Base-by-base conservation (phyloP, 1,140 invertebrate species). In the Diploscapter pachys region DNA sequence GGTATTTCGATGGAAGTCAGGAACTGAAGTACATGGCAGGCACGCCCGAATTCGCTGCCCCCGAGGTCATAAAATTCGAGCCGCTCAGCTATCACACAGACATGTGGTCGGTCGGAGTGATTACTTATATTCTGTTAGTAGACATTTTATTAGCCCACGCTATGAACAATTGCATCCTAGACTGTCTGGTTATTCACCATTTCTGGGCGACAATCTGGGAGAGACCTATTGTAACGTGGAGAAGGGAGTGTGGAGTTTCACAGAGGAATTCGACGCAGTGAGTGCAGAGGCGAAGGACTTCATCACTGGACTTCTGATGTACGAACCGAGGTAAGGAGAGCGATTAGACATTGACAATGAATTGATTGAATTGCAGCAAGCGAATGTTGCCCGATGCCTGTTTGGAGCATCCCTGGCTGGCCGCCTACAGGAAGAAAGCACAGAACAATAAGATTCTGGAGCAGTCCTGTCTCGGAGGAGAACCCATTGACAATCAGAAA, bases 181-280 rank as follows among this genome's bases (percentile, higher is more conserved):
- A 11, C 63, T 76, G 3, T 76, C 75, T 13, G 75, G 75, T 52
- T 76, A 76, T 59, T 76, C 75, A n/a, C 89, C 89, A 49, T 90
- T 90, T 81, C 83, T 89, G n/a, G 89, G 89, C 48, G 88, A 90
- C 72, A 87, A 87, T 59, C 85, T 89, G 54, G 89, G 89, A 75
- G 88, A 89, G 68, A 90, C 89, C 48, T 89, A 88, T 79, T 86
- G 85, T 69, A 89, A 90, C 80, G 88, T 90, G 50, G 88, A 88
- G n/a, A 85, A 86, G 48, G 83, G 88, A 51, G 86, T 88, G 72
- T 90, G 88, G 80, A 79, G 84, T 53, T 90, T 90, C 82, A 88
- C 89, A 13, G 88, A 89, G 73, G 86, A 87, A 73, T 90, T 90
- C 80, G 82, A 81, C 49, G 79, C 78, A 5, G 83, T 85, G 53